phyloP scores from a whole-genome alignment of 2,797 vertebrate genomes.

The Harpagifer antarcticus region DNA sequence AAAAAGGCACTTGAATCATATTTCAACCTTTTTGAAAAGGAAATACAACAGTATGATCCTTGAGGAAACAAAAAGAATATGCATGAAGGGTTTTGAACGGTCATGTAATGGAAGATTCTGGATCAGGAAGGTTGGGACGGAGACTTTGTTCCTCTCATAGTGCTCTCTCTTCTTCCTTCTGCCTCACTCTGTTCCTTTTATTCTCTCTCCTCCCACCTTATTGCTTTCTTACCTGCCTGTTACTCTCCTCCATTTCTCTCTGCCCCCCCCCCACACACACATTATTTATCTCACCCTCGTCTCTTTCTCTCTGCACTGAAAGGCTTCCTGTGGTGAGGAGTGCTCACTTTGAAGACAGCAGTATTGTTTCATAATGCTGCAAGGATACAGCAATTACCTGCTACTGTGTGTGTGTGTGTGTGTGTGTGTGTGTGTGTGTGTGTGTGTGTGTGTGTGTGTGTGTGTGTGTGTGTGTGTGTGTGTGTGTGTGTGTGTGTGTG shows the following conservation, averaged over 20 bases:
- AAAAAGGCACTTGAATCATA: background rate
- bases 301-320: constrained; percentile 16
- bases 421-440: too few species aligned
- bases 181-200: background rate
- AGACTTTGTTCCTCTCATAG: background rate
- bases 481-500: background rate
- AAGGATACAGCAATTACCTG: constrained; percentile 40
- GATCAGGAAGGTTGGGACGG: background rate
- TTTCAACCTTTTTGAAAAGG: background rate
- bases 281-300: too few species aligned
- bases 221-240: background rate
- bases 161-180: background rate
- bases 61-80: background rate
- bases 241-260: background rate
- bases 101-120: background rate
- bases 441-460: too few species aligned
- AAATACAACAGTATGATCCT: background rate
- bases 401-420: background rate
- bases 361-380: constrained; percentile 34
- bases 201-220: background rate
- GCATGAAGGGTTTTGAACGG: background rate
- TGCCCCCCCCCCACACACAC: background rate
- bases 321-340: constrained; percentile 17
- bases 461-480: background rate
- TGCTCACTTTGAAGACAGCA: constrained; percentile 25